Evolutionary conservation across 2,797 vertebrate species (phyloP), one percentile per base, ranked within the genome.

Genomic region (Pempheris klunzingeri): DNA sequence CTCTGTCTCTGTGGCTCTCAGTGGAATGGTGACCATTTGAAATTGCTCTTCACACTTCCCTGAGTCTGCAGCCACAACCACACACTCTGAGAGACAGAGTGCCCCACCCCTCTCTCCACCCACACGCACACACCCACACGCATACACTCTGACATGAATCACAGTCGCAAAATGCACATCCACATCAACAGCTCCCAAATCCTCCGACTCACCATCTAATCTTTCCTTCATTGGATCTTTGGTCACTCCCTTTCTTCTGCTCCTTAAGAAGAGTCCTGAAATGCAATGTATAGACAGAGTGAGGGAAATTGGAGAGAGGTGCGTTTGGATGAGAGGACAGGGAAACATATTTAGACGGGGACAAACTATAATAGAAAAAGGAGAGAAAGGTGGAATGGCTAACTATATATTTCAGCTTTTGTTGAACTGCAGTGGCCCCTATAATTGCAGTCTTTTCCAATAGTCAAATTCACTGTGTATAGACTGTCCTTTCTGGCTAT

Each of bases 21-120:
- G 76, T 78, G 55, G 79, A 77, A 80, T 78, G 68, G 71, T 84
- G 83, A 86, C 90, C 79, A 87, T 86, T 84, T 88, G 74, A 89
- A 92, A 93, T 91, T 90, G 88, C 80, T 87, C 92, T 91, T 93
- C 87, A 91, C 87, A 92, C 88, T 85, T 84, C 74, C 68, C 52
- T 89, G 83, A 74, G 58, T 70, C 44, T 81, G 32, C 64, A 75
- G 61, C 67, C 54, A 73, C 52, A 68, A 39, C 69, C 41, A 71
- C 65, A 38, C 22, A 38, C 30, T 15, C 26, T 28, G 28, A 64
- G 38, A 64, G 43, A 68, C 22, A 7, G 47, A 71, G 41, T 55
- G 38, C 34, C n/a, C n/a, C 55, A 57, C 49, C 50, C 59, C n/a
- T n/a, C n/a, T n/a, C n/a, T n/a, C 43, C 58, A 59, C 60, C 43